Conservation (phyloP, 2,888 invertebrate species). For the Microdon myrmicae region DNA sequence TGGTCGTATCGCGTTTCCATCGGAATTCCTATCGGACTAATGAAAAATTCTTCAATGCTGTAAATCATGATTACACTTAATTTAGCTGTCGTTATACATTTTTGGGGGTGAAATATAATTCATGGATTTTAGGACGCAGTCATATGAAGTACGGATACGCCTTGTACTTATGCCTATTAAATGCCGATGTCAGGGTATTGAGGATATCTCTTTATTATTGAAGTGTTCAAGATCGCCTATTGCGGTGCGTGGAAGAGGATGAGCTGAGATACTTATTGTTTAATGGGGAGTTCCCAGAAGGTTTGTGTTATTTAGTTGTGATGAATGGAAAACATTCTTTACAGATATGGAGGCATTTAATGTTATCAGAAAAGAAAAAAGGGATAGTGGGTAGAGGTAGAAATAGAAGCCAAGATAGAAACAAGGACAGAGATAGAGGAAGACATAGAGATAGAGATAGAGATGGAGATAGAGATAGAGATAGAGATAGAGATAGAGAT, state of each 20-base stretch:
- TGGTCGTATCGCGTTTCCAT: slow-evolving; percentile 15
- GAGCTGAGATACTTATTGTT: too few relatives aligned
- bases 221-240: slow-evolving; percentile 1
- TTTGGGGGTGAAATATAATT: slow-evolving; percentile 28
- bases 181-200: slow-evolving; percentile 14
- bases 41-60: slow-evolving; percentile 53
- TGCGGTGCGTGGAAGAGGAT: too few relatives aligned
- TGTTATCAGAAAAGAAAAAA: too few relatives aligned
- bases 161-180: slow-evolving; percentile 38
- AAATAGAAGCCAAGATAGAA: too few relatives aligned
- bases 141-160: slow-evolving; percentile 22
- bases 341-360: too few relatives aligned
- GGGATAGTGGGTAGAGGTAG: too few relatives aligned
- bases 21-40: slow-evolving; percentile 48
- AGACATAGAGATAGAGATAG: too few relatives aligned
- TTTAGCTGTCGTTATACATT: slow-evolving; percentile 46
- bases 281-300: background rate
- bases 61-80: slow-evolving; percentile 55
- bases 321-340: background rate
- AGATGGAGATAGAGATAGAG: too few relatives aligned
- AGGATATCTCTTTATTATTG: slow-evolving; percentile 18
- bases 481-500: too few relatives aligned
- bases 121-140: slow-evolving; percentile 18
- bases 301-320: background rate
- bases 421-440: too few relatives aligned